Conservation (phyloP, 2,888 invertebrate genomes). For the Suillia variegata region DNA sequence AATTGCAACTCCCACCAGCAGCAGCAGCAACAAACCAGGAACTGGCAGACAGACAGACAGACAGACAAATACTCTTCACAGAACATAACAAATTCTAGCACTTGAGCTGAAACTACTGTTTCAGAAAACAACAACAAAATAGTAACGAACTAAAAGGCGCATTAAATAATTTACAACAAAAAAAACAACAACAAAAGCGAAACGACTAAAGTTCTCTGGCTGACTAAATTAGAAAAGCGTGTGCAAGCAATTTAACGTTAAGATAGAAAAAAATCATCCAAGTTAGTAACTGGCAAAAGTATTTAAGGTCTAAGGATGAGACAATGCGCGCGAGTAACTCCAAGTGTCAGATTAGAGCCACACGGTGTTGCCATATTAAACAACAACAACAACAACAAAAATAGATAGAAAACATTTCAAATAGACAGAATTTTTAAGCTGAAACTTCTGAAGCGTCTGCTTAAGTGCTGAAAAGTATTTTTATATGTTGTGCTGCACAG, state of each 20-base stretch:
- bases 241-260: conserved; percentile 50
- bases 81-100: background rate
- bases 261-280: too few species aligned
- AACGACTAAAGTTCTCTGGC: conserved; percentile 43
- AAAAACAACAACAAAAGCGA: background rate
- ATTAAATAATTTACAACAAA: background rate
- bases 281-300: too few species aligned
- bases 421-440: too few species aligned
- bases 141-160: background rate
- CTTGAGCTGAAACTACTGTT: background rate
- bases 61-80: background rate
- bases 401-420: too few species aligned
- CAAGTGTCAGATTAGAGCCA: background rate
- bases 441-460: conserved; percentile 8
- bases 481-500: conserved; percentile 47
- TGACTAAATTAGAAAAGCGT: conserved; percentile 53
- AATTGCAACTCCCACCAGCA: background rate
- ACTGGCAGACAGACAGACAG: background rate
- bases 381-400: background rate
- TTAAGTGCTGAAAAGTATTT: conserved; percentile 50
- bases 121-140: background rate
- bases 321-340: background rate
- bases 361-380: background rate
- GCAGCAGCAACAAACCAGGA: background rate
- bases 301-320: background rate